Evolutionary conservation across 2,797 vertebrate genomes (phyloP).

Genomic region (Moxostoma hubbsi): DNA sequence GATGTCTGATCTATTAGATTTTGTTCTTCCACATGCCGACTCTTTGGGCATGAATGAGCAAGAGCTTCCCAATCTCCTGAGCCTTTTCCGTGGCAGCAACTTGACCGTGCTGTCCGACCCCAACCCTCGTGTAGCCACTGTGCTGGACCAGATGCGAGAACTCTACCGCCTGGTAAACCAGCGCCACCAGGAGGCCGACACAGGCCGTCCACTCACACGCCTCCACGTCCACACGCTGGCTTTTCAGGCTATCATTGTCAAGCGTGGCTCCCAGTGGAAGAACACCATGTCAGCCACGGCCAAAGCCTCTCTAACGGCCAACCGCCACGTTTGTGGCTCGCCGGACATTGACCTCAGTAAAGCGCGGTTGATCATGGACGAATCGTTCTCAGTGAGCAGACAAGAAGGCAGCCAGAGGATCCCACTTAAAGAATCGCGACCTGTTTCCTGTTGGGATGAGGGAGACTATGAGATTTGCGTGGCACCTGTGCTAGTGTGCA

Average conservation of each 20-base stretch:
- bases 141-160: constrained; percentile 87
- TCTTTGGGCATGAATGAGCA: constrained; percentile 89
- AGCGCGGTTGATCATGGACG: constrained; percentile 86
- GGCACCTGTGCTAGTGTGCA: constrained; percentile 86
- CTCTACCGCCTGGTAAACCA: constrained; percentile 81
- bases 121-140: constrained; percentile 84
- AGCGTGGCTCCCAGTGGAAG: constrained; percentile 80
- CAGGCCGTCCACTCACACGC: constrained; percentile 73
- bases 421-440: constrained; percentile 77
- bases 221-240: constrained; percentile 86
- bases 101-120: constrained; percentile 84
- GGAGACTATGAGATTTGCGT: constrained; percentile 83
- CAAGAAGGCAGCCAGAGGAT: constrained; percentile 82
- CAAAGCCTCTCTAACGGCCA: constrained; percentile 85
- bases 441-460: constrained; percentile 86
- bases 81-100: constrained; percentile 80
- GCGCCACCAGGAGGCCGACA: constrained; percentile 60
- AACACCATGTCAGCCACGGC: constrained; percentile 87
- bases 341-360: constrained; percentile 82
- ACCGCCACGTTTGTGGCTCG: constrained; percentile 87
- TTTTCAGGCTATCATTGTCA: constrained; percentile 86
- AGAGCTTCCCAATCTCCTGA: constrained; percentile 86
- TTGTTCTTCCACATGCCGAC: constrained; percentile 75
- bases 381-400: constrained; percentile 84
- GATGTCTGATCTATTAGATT: constrained; percentile 79